phyloP scores from a whole-genome alignment of 2,888 invertebrate species.

The Eilema caniola region DNA sequence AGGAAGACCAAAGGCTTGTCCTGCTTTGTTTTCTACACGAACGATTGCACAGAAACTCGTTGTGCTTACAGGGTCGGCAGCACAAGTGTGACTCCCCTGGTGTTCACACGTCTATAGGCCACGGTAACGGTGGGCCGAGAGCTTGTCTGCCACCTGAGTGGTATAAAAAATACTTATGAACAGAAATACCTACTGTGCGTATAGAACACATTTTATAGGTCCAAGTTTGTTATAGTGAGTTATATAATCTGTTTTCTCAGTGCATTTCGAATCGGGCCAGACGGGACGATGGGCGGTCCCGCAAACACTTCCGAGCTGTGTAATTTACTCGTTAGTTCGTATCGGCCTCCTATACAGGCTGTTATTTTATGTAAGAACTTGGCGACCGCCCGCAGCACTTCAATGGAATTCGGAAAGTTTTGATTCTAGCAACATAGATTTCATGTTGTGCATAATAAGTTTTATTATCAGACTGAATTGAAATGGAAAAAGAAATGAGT shows the following conservation, averaged over 20 bases:
- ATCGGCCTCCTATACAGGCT: slow-evolving; percentile 64
- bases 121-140: too few species aligned
- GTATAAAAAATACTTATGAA: too few species aligned
- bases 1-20: too few species aligned
- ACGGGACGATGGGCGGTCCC: slow-evolving; percentile 67
- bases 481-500: too few species aligned
- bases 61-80: too few species aligned
- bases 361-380: slow-evolving; percentile 67
- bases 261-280: slow-evolving; percentile 61
- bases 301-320: slow-evolving; percentile 75
- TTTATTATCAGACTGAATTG: neutral
- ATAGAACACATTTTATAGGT: slow-evolving; percentile 32
- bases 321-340: slow-evolving; percentile 77
- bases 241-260: slow-evolving; percentile 47
- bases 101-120: too few species aligned
- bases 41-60: too few species aligned
- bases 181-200: too few species aligned
- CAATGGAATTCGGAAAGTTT: slow-evolving; percentile 64
- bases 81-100: too few species aligned
- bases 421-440: slow-evolving; percentile 53
- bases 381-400: slow-evolving; percentile 65
- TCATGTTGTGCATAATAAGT: slow-evolving; percentile 14
- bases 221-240: too few species aligned
- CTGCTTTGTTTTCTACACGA: too few species aligned
- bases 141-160: too few species aligned